Conservation (phyloP, 2,797 vertebrate species). For the Catharus ustulatus region DNA sequence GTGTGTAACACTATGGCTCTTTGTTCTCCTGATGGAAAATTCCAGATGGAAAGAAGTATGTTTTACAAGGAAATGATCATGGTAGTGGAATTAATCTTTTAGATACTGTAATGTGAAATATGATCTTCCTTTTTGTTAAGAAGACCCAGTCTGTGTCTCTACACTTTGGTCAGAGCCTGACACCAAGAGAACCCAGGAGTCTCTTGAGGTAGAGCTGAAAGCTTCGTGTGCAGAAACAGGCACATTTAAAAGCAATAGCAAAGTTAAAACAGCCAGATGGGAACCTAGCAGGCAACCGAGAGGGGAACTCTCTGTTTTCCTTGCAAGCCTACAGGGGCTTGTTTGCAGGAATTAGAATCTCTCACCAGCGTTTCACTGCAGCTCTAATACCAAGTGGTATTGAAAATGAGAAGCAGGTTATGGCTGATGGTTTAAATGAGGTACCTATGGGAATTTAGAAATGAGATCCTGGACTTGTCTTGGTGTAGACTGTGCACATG, state of each 20-base stretch:
- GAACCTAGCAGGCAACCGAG: conserved; percentile 64
- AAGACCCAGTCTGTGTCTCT: conserved; percentile 14
- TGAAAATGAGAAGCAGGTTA: conserved; percentile 72
- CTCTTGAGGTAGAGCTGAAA: conserved; percentile 57
- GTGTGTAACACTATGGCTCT: conserved; percentile 1
- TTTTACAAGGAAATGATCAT: conserved; percentile 30
- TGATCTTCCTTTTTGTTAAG: conserved; percentile 46
- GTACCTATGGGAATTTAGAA: conserved; percentile 67
- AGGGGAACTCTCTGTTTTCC: conserved; percentile 65
- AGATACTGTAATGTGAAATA: conserved; percentile 52
- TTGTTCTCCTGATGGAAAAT: conserved; percentile 43
- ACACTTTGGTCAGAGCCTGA: conserved; percentile 17
- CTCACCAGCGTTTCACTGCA: conserved; percentile 68
- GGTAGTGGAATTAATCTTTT: conserved; percentile 52
- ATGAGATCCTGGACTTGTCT: conserved; percentile 64
- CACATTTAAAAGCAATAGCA: conserved; percentile 66
- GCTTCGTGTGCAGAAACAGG: conserved; percentile 33
- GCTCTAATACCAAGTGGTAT: conserved; percentile 67
- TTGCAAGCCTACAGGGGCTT: conserved; percentile 69
- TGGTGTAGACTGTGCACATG: conserved; percentile 30
- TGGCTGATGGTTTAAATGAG: conserved; percentile 69
- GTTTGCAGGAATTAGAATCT: conserved; percentile 74
- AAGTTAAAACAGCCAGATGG: conserved; percentile 72
- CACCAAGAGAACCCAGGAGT: neutral
- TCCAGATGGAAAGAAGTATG: conserved; percentile 44